Percentiles rank a stretch among this genome's conserved stretches.
Evolutionary conservation across 2,888 invertebrate species (phyloP).

Genomic region (Merodon equestris): DNA sequence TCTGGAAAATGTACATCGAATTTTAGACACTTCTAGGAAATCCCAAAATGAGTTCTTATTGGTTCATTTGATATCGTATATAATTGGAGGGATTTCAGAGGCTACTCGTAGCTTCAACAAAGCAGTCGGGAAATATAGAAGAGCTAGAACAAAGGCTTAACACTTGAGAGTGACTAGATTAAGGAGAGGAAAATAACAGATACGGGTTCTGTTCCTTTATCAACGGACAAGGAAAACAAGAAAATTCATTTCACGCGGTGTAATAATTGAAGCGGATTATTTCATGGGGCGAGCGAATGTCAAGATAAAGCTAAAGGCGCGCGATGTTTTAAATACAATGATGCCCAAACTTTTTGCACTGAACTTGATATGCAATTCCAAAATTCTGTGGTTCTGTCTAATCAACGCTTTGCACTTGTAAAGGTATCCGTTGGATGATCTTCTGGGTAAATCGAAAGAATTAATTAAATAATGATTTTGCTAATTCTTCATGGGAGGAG

Average conservation of each 20-base stretch:
- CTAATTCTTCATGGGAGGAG: no score
- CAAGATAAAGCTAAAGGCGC: constrained; percentile 16
- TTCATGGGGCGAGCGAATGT: not conserved
- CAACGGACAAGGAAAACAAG: not conserved
- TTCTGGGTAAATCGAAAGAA: no score
- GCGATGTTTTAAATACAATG: constrained; percentile 28
- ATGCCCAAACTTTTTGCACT: constrained; percentile 20
- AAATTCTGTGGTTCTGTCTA: not conserved
- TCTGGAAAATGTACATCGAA: constrained; percentile 5
- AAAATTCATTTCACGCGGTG: not conserved
- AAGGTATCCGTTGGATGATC: no score
- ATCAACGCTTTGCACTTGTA: not conserved
- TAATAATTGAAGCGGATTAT: not conserved
- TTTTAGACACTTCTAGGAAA: constrained; percentile 13
- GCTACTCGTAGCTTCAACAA: not conserved
- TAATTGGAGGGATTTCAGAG: constrained; percentile 10
- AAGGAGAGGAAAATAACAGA: constrained; percentile 1
- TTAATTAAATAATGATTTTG: no score
- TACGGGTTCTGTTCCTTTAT: no score
- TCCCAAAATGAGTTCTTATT: constrained; percentile 2
- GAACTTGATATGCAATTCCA: constrained; percentile 5
- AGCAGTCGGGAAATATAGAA: not conserved
- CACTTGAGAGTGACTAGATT: not conserved
- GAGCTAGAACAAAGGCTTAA: constrained; percentile 6
- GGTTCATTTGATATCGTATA: constrained; percentile 8